These are phyloP conservation scores for Intellagama lesueurii DNA, from an alignment of 2,797 vertebrate genomes.

Conservation along the genomic window DNA sequence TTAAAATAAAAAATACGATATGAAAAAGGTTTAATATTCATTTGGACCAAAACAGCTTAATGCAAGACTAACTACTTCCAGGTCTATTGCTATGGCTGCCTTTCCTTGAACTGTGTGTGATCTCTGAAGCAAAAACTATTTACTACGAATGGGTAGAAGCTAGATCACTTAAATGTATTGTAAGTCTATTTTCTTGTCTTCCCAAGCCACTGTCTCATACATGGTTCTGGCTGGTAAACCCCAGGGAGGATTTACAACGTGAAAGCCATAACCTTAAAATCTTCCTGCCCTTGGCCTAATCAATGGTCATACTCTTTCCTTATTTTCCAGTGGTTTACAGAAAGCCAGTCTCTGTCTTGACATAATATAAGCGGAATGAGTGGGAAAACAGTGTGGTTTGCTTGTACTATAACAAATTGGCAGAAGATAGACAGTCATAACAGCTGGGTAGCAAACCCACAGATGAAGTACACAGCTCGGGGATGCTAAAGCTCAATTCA, in stretches of 20 bases:
- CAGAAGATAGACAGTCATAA: background rate
- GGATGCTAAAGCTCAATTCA: background rate
- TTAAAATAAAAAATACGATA: no score
- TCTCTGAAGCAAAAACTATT: background rate
- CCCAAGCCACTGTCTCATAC: background rate
- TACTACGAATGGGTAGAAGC: background rate
- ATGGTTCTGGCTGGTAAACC: background rate
- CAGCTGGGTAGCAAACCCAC: background rate
- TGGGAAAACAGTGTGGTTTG: background rate
- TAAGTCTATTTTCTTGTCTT: background rate
- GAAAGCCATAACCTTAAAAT: background rate
- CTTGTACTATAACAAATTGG: background rate
- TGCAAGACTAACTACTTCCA: background rate
- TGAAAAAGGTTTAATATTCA: no score
- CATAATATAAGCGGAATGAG: background rate
- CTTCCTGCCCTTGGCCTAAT: background rate
- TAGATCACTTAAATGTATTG: background rate
- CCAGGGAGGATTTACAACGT: background rate
- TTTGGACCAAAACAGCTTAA: no score
- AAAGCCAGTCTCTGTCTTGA: background rate
- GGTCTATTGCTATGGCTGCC: background rate
- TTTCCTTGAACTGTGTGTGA: background rate
- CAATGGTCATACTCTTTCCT: background rate
- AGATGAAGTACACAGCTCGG: background rate
- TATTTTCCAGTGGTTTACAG: background rate